A percentile compares a stretch with the other conserved stretches of the same genome.
Conservation (phyloP, 2,888 invertebrate species). For the Trichogramma dendrolimi region DNA sequence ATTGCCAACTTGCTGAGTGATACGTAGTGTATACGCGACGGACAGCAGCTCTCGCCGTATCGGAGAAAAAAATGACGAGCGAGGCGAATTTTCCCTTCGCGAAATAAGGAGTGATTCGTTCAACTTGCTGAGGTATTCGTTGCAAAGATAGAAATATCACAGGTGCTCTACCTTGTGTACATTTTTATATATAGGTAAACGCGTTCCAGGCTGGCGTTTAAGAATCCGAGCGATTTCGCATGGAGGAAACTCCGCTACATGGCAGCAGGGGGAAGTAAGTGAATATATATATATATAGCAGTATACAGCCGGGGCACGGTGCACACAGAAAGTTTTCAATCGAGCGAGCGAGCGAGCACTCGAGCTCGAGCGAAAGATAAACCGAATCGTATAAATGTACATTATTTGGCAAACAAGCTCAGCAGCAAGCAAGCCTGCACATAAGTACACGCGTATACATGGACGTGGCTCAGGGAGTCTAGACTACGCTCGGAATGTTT, state of each 20-base stretch:
- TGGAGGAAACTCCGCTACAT: constrained; percentile 18
- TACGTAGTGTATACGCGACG: too few species aligned
- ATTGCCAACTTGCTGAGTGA: too few species aligned
- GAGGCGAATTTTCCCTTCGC: too few species aligned
- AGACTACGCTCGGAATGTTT: constrained; percentile 37
- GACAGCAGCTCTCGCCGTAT: too few species aligned
- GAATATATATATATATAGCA: too few species aligned
- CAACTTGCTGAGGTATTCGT: too few species aligned
- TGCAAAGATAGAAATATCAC: too few species aligned
- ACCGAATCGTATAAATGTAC: constrained; percentile 4
- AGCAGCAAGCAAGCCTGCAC: constrained; percentile 2
- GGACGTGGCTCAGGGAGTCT: constrained; percentile 29
- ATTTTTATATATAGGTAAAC: neutral
- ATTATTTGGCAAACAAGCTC: neutral
- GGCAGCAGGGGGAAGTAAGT: neutral
- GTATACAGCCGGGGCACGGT: too few species aligned
- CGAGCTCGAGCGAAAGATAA: neutral
- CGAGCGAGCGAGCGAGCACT: neutral
- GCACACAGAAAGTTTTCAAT: neutral
- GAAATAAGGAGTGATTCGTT: too few species aligned
- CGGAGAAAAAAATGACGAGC: too few species aligned
- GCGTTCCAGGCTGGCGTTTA: constrained; percentile 16
- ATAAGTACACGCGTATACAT: neutral
- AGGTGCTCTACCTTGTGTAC: neutral
- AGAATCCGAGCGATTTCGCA: constrained; percentile 34